Base-by-base conservation (phyloP, 2,888 invertebrate species). In the Folsomia candida region DNA sequence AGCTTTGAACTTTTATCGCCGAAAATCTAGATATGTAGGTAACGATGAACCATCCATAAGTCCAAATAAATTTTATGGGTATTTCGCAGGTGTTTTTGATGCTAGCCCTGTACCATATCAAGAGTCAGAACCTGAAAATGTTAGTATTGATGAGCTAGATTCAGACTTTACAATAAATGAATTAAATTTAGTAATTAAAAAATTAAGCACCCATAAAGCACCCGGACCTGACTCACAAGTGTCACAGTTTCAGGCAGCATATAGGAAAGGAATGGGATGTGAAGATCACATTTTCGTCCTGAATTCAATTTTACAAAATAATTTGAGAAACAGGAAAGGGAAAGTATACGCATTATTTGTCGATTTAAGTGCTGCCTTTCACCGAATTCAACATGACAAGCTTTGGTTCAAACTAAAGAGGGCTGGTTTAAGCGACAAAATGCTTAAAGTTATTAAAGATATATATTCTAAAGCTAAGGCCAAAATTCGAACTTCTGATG, bases 301-400 rank as follows among this genome's bases (percentile, higher is more conserved):
- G 14, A 66, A 70, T 18, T 26, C 58, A 3, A 2, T 60, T 9
- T 60, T 65, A 11, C 59, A 70, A 25, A 2, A 60, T 18, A 54
- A 59, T 18, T 9, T 60, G 1, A 3, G 62, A 1, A 24, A 9
- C 1, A 1, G 22, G 1, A 62, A 69, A 18, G 37, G 54, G n/a
- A 65, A 67, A 26, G 47, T 72, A 0, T 72, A 2, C 26, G 61
- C 66, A 18, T 26, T 66, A 0, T 70, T 67, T 57, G 62, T 70
- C 1, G 70, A 70, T 57, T 25, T 70, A 2, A 18, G n/a, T 1
- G 11, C n/a, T 22, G 67, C 70, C 1, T 70, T 70, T 54, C 62
- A 70, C 62, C 22, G 57, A n/a, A 22, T 70, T 1, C 2, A 9
- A 1, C 67, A 62, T 27, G 20, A 51, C 3, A 9, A 18, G 24